Percentiles rank a stretch among this genome's conserved stretches.
These are phyloP conservation scores for Drosophila chauvacae DNA, from an alignment of 1,140 invertebrate genomes.

Conservation along the genomic window DNA sequence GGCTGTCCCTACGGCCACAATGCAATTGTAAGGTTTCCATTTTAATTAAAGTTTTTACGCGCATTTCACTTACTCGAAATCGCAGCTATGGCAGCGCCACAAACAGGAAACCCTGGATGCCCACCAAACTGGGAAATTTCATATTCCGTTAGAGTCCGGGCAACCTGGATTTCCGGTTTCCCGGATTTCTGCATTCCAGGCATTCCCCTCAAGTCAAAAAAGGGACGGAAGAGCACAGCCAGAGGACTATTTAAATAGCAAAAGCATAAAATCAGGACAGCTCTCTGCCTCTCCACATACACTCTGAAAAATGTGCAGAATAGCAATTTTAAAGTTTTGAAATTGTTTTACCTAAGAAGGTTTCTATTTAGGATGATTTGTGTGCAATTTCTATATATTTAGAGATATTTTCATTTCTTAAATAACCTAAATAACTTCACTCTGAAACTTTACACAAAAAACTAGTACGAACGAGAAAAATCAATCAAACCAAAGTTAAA, in stretches of 20 bases:
- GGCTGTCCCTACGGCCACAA: conserved; percentile 57
- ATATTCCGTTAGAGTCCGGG: conserved; percentile 63
- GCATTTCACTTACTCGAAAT: conserved; percentile 68
- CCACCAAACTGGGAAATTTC: conserved; percentile 54
- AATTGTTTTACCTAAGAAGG: no score
- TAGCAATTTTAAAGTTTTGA: no score
- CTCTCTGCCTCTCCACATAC: not conserved
- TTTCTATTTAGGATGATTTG: no score
- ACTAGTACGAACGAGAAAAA: no score
- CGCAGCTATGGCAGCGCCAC: conserved; percentile 46
- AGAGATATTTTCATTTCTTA: not conserved
- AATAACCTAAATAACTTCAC: no score
- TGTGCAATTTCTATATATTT: no score
- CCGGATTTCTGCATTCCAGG: not conserved
- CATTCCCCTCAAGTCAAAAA: conserved; percentile 2
- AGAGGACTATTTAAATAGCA: conserved; percentile 46
- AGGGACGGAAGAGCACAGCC: not conserved
- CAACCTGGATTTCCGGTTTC: conserved; percentile 32
- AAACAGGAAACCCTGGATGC: conserved; percentile 38
- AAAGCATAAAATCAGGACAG: conserved; percentile 20
- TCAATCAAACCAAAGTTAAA: not conserved
- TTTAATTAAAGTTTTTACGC: conserved; percentile 81
- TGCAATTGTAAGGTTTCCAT: conserved; percentile 81
- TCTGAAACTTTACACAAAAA: no score
- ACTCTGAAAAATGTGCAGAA: conserved; percentile 5